Evolutionary conservation across 2,888 invertebrate species (phyloP).

Genomic region (Axea sp.): DNA sequence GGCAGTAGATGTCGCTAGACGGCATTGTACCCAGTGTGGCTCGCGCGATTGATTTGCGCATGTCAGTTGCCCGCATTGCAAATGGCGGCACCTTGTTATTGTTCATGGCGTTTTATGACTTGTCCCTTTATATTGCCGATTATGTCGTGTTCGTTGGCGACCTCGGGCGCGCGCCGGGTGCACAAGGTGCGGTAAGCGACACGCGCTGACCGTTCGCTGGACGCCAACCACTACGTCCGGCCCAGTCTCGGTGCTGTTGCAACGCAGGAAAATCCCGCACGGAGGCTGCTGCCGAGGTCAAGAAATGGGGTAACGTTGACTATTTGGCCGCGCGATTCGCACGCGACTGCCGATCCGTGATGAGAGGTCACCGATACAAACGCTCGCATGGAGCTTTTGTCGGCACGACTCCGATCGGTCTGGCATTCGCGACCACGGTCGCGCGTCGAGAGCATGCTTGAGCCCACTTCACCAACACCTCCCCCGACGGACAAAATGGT

Average conservation of each 20-base stretch:
- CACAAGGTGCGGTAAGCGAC: slow-evolving; percentile 73
- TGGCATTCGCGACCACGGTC: slow-evolving; percentile 2
- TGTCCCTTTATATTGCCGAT: slow-evolving; percentile 79
- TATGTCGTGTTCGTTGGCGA: slow-evolving; percentile 77
- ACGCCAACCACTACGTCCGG: slow-evolving; percentile 70
- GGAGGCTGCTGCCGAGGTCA: slow-evolving; percentile 69
- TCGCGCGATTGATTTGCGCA: slow-evolving; percentile 83
- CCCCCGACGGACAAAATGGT: slow-evolving; percentile 80
- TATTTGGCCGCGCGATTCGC: slow-evolving; percentile 57
- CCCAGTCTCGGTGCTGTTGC: slow-evolving; percentile 69
- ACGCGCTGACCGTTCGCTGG: slow-evolving; percentile 71
- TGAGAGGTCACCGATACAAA: not conserved
- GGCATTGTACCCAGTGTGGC: slow-evolving; percentile 72
- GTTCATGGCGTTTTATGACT: slow-evolving; percentile 90
- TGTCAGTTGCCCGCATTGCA: slow-evolving; percentile 92
- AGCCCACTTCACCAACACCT: slow-evolving; percentile 79
- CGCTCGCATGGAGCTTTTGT: slow-evolving; percentile 66
- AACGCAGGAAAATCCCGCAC: slow-evolving; percentile 74
- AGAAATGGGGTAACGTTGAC: slow-evolving; percentile 79
- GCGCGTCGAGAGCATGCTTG: slow-evolving; percentile 76
- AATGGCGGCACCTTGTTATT: slow-evolving; percentile 99
- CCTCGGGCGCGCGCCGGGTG: slow-evolving; percentile 72
- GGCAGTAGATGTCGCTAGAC: slow-evolving; percentile 73
- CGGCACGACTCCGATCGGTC: slow-evolving; percentile 61
- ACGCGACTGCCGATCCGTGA: slow-evolving; percentile 11